phyloP scores from a whole-genome alignment of 2,888 invertebrate genomes.

The Girardia tigrina region DNA sequence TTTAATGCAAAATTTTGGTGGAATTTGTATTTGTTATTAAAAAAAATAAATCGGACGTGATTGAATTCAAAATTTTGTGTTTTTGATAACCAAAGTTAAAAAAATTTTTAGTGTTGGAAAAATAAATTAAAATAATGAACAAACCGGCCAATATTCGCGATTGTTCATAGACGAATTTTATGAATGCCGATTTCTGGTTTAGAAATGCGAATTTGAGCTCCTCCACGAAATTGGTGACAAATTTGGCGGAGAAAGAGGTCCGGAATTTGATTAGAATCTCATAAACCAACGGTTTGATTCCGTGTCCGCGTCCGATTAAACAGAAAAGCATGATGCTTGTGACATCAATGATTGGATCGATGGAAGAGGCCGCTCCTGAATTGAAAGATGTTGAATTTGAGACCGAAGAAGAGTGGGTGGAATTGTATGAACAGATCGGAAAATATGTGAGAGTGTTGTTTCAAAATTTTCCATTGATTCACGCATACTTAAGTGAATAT shows the following conservation, averaged over 20 bases:
- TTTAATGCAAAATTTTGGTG: too few relatives aligned
- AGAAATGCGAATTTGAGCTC: conserved; percentile 81
- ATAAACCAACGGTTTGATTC: conserved; percentile 56
- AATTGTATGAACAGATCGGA: conserved; percentile 57
- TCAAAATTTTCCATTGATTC: conserved; percentile 79
- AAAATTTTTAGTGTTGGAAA: too few relatives aligned
- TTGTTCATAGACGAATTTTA: too few relatives aligned
- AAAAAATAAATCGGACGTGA: too few relatives aligned
- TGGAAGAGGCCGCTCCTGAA: conserved; percentile 60
- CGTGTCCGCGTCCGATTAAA: conserved; percentile 73
- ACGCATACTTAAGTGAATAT: conserved; percentile 92
- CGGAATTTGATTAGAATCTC: conserved; percentile 63
- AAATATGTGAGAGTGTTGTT: conserved; percentile 81
- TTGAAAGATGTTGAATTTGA: conserved; percentile 63
- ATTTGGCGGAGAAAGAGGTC: conserved; percentile 99
- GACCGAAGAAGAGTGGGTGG: conserved; percentile 57
- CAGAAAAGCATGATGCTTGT: conserved; percentile 76
- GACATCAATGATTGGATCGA: conserved; percentile 80
- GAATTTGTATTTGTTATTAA: too few relatives aligned
- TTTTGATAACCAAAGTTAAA: too few relatives aligned
- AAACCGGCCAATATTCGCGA: too few relatives aligned
- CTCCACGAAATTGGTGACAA: conserved; percentile 89
- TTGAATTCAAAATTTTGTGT: too few relatives aligned
- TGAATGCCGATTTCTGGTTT: conserved; percentile 76
- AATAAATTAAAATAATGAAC: too few relatives aligned